Base-by-base conservation (phyloP, 2,113 vertebrate genomes). In the Trichechus manatus region DNA sequence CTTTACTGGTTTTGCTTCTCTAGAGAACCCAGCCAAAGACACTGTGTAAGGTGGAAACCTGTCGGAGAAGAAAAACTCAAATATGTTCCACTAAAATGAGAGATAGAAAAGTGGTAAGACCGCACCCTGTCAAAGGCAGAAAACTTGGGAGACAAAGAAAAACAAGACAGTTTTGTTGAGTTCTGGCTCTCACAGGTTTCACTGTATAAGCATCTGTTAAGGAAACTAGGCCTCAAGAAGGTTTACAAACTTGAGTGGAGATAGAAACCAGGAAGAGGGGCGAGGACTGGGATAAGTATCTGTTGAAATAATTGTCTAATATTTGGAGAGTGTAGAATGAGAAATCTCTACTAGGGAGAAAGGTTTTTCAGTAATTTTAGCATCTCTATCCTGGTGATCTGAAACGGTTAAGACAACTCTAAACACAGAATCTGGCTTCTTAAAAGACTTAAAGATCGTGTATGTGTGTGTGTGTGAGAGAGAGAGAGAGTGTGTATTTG, bases 401-500 rank as follows among this genome's bases (percentile, higher is more conserved):
- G 68, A 47, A 53, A 95, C 66, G 70, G 61, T 68, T 75, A 93
- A 86, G 39, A 81, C 50, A 93, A n/a, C 25, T 53, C 68, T 42
- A 66, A 90, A 78, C 0, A 29, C 10, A 15, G 44, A 47, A 47
- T 93, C 27, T 91, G 47, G 17, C 17, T 68, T 27, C 42, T 77
- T 44, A 70, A 79, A 66, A 74, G 74, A 64, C 15, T 19, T 80
- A 63, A 86, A 80, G 79, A 56, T 56, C 13, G 25, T 25, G 3
- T 23, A 6, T 74, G 50, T 80, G 72, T 27, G 36, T 42, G 56
- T 44, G 70, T 53, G 14, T 78, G 39, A 39, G 39, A 39, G 39
- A 39, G 39, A 39, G 39, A 39, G 39, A 39, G 39, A 39, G 39
- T 53, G 3, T 27, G 3, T 56, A 17, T 56, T 56, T 78, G 31